Conservation (phyloP, 2,113 vertebrate species). For the Bos taurus region ARS-UCD2.0 NC_037343.1:45404001-45404500, state of each 20-base stretch:
- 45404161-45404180: not conserved
- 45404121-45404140: not conserved
- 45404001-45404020: not conserved
- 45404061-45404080: not conserved
- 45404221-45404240: not conserved
- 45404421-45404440: not conserved
- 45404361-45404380: not conserved
- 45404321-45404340: no score
- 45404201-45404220: not conserved
- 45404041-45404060: not conserved
- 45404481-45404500: accelerated
- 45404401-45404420: not conserved
- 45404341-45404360: not conserved
- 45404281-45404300: not conserved
- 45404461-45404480: accelerated
- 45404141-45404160: not conserved
- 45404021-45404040: not conserved
- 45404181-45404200: not conserved
- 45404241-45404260: not conserved
- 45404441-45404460: accelerated
- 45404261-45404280: not conserved
- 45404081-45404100: not conserved
- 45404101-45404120: not conserved
- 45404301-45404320: accelerated
- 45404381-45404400: not conserved